Evolutionary conservation across 2,797 vertebrate genomes (phyloP).

Genomic region (Galagoides demidoff): DNA sequence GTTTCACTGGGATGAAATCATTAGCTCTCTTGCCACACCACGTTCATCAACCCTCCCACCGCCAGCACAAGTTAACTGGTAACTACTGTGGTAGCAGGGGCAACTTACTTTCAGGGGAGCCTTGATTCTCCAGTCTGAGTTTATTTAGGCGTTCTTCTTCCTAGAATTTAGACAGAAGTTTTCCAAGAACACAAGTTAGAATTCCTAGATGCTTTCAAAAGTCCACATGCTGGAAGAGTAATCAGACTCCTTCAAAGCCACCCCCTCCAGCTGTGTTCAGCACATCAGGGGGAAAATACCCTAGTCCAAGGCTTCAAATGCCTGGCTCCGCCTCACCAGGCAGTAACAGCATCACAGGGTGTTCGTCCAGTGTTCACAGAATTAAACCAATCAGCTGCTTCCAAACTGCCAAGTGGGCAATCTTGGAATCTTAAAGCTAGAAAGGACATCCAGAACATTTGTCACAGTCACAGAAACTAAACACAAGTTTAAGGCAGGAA

Average conservation of each 20-base stretch:
- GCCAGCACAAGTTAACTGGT: background rate
- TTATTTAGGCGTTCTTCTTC: constrained; percentile 95
- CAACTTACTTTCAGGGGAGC: constrained; percentile 91
- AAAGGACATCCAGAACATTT: background rate
- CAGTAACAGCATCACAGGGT: background rate
- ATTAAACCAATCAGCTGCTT: background rate
- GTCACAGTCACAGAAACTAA: background rate
- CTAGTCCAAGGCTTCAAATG: background rate
- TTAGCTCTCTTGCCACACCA: background rate
- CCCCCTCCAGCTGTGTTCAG: background rate
- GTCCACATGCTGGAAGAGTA: background rate
- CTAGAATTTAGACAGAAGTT: constrained; percentile 84
- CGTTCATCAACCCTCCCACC: background rate
- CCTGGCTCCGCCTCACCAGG: background rate
- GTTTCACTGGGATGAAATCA: background rate
- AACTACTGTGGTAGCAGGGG: background rate
- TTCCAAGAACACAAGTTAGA: constrained; percentile 72
- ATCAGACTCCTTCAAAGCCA: background rate
- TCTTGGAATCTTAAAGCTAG: background rate
- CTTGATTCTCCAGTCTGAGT: constrained; percentile 90
- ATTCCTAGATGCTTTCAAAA: background rate
- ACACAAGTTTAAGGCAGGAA: background rate
- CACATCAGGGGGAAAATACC: background rate
- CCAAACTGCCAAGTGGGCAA: background rate
- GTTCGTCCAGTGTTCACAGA: background rate